A percentile compares a stretch with the other conserved stretches of the same genome.
Conservation (phyloP, 2,113 vertebrate genomes). For the Trogon melanurus region DNA sequence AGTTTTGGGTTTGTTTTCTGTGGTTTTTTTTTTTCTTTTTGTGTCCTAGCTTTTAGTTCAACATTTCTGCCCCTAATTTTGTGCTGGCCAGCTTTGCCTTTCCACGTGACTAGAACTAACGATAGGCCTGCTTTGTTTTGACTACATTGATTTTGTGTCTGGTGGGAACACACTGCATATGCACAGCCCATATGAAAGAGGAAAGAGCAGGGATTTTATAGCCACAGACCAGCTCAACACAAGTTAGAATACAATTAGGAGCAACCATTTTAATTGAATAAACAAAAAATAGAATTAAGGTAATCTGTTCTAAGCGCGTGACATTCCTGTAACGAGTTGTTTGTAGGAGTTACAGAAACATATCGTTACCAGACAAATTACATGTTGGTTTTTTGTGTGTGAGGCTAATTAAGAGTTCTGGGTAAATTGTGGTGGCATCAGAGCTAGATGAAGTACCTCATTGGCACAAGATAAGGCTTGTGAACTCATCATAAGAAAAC, state of each 20-base stretch:
- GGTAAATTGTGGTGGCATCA: constrained; percentile 67
- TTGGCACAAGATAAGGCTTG: constrained; percentile 46
- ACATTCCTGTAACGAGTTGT: constrained; percentile 71
- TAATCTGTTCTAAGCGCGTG: constrained; percentile 67
- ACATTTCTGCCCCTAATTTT: neutral
- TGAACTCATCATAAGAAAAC: constrained; percentile 20
- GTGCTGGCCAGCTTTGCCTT: neutral
- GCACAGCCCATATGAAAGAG: constrained; percentile 12
- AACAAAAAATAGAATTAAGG: constrained; percentile 78
- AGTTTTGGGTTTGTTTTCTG: neutral
- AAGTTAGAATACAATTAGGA: constrained; percentile 57
- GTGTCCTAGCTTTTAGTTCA: neutral
- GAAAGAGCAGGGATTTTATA: constrained; percentile 24
- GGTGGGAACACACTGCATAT: neutral
- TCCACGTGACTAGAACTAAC: neutral
- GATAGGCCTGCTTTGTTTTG: neutral
- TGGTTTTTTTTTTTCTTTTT: neutral
- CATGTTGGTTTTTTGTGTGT: constrained; percentile 70
- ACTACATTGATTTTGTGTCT: constrained; percentile 8
- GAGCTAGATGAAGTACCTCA: constrained; percentile 62
- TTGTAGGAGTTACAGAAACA: constrained; percentile 74
- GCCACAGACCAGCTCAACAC: constrained; percentile 7
- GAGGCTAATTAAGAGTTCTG: constrained; percentile 73
- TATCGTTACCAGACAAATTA: constrained; percentile 75
- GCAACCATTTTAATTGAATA: constrained; percentile 62